phyloP scores from a whole-genome alignment of 2,888 invertebrate species.

The Ophioninae sp. region DNA sequence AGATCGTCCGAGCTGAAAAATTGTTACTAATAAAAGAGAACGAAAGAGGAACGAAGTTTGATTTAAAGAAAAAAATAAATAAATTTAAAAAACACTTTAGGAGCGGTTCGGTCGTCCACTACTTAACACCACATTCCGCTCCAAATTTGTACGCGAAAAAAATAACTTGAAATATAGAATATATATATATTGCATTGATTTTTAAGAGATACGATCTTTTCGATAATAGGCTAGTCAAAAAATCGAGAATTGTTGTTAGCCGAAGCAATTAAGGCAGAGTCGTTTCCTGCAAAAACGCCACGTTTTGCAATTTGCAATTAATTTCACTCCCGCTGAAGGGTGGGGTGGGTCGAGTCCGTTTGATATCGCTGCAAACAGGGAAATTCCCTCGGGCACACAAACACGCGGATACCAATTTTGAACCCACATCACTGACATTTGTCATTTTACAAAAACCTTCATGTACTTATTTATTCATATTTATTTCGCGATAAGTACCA shows the following conservation, averaged over 20 bases:
- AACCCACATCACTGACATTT: background rate
- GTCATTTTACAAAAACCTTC: background rate
- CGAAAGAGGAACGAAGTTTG: slow-evolving; percentile 14
- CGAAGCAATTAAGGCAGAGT: slow-evolving; percentile 10
- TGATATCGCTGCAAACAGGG: background rate
- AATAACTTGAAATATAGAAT: slow-evolving; percentile 18
- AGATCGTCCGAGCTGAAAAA: slow-evolving; percentile 49
- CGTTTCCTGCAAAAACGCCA: slow-evolving; percentile 38
- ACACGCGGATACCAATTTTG: background rate
- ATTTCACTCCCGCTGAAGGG: background rate
- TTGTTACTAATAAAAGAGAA: slow-evolving; percentile 44
- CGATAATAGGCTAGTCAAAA: slow-evolving; percentile 15
- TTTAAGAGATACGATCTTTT: slow-evolving; percentile 34
- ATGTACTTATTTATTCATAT: background rate
- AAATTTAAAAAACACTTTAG: slow-evolving; percentile 30
- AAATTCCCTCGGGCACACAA: background rate
- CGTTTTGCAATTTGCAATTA: slow-evolving; percentile 5
- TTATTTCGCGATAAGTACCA: no score
- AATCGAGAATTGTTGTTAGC: background rate
- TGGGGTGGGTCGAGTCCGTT: background rate
- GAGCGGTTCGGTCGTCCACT: slow-evolving; percentile 41
- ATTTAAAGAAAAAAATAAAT: slow-evolving; percentile 37
- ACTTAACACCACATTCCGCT: slow-evolving; percentile 36
- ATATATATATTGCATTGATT: slow-evolving; percentile 42
- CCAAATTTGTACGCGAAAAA: slow-evolving; percentile 50